Conservation (phyloP, 2,113 vertebrate species). For the Paradoxurus hermaphroditus region DNA sequence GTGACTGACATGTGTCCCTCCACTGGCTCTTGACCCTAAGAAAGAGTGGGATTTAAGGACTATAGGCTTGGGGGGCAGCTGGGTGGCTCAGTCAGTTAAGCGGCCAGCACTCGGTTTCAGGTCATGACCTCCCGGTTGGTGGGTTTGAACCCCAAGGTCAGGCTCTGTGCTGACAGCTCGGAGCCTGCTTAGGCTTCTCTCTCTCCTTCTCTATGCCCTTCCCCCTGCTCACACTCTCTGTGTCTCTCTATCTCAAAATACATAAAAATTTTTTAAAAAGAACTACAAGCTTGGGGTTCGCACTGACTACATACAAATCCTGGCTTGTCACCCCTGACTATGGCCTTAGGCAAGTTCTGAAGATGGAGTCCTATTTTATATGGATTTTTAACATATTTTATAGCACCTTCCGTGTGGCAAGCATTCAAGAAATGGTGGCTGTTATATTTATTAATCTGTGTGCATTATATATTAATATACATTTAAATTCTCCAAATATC, state of each 20-base stretch:
- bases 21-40: not conserved
- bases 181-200: too few relatives aligned
- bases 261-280: not conserved
- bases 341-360: not conserved
- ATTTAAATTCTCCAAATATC: not conserved
- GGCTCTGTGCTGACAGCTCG: too few relatives aligned
- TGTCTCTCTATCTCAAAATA: too few relatives aligned
- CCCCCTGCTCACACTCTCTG: too few relatives aligned
- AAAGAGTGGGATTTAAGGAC: not conserved
- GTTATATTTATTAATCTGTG: not conserved
- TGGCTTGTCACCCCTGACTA: not conserved
- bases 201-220: too few relatives aligned
- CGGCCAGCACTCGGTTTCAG: too few relatives aligned
- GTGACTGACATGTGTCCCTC: too few relatives aligned
- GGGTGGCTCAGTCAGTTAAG: too few relatives aligned
- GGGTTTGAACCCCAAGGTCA: too few relatives aligned
- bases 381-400: not conserved
- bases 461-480: not conserved
- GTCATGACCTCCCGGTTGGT: too few relatives aligned
- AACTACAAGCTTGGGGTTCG: not conserved
- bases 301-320: not conserved
- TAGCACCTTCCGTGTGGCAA: not conserved
- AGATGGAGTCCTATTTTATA: not conserved
- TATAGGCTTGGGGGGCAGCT: too few relatives aligned
- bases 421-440: not conserved